Evolutionary conservation across 2,888 invertebrate species (phyloP).

Genomic region (Polydrusus tereticollis): DNA sequence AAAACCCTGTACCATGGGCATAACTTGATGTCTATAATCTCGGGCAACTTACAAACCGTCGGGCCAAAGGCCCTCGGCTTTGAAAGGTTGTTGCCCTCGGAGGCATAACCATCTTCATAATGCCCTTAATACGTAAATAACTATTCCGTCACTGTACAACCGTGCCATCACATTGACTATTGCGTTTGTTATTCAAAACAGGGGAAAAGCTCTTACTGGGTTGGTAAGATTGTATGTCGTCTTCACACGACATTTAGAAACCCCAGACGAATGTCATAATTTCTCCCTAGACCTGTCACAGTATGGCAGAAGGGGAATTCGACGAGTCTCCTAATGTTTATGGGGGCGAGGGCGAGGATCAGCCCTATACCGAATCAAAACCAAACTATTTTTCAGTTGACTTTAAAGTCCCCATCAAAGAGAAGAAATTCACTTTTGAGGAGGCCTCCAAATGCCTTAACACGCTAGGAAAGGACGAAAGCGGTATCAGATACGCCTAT

Average conservation of each 20-base stretch:
- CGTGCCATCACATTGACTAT: too few relatives aligned
- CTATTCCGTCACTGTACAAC: too few relatives aligned
- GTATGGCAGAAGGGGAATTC: slow-evolving; percentile 45
- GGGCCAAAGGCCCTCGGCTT: too few relatives aligned
- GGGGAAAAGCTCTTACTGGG: too few relatives aligned
- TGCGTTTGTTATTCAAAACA: too few relatives aligned
- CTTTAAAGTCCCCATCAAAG: slow-evolving; percentile 55
- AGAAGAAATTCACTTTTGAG: slow-evolving; percentile 61
- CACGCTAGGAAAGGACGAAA: slow-evolving; percentile 66
- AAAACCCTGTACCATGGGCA: too few relatives aligned
- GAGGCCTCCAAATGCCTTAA: slow-evolving; percentile 64
- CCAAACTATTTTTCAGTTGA: slow-evolving; percentile 36
- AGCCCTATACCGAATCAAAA: slow-evolving; percentile 24
- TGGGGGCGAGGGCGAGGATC: slow-evolving; percentile 44
- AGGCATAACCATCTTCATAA: too few relatives aligned
- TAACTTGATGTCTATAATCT: too few relatives aligned
- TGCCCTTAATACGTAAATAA: too few relatives aligned
- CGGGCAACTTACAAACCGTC: too few relatives aligned
- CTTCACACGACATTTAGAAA: too few relatives aligned
- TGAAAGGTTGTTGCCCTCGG: too few relatives aligned
- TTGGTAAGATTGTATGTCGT: not conserved
- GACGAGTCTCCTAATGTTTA: slow-evolving; percentile 39
- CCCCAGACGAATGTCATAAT: not conserved
- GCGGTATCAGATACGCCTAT: slow-evolving; percentile 71
- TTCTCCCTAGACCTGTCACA: not conserved